These are phyloP conservation scores for Dermatophagoides farinae DNA, from an alignment of 1,140 invertebrate species.

Conservation along the genomic window DNA sequence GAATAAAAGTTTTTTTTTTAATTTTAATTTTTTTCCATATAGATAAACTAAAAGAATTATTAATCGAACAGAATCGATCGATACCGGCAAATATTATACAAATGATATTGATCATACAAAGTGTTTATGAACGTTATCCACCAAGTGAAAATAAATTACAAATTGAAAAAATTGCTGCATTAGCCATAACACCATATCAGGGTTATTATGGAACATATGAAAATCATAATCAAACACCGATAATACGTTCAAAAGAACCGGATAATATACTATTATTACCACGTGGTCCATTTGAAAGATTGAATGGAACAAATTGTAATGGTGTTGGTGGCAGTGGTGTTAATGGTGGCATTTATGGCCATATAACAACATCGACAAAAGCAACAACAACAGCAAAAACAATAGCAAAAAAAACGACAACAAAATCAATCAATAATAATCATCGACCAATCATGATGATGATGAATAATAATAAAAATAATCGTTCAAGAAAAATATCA, in stretches of 20 bases:
- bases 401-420: slow-evolving; percentile 13
- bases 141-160: slow-evolving; percentile 13
- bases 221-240: slow-evolving; percentile 1
- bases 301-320: not conserved
- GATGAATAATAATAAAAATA: not conserved
- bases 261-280: too few species aligned
- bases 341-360: slow-evolving; percentile 1
- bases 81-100: slow-evolving; percentile 1
- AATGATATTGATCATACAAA: slow-evolving; percentile 11
- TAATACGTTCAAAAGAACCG: slow-evolving; percentile 15
- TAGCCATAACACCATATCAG: slow-evolving; percentile 8
- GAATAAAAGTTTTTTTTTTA: not conserved
- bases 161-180: slow-evolving; percentile 14
- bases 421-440: too few species aligned
- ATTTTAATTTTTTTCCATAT: not conserved
- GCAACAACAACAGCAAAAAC: slow-evolving; percentile 14
- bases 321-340: too few species aligned
- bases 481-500: not conserved
- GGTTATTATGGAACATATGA: slow-evolving; percentile 16
- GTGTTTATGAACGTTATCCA: slow-evolving; percentile 14
- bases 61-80: not conserved
- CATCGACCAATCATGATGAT: not conserved
- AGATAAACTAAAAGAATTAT: not conserved
- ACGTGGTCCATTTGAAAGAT: not conserved
- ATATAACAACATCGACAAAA: slow-evolving; percentile 13